Conservation (phyloP, 2,797 vertebrate genomes). For the Paratrypauchen microcephalus region DNA sequence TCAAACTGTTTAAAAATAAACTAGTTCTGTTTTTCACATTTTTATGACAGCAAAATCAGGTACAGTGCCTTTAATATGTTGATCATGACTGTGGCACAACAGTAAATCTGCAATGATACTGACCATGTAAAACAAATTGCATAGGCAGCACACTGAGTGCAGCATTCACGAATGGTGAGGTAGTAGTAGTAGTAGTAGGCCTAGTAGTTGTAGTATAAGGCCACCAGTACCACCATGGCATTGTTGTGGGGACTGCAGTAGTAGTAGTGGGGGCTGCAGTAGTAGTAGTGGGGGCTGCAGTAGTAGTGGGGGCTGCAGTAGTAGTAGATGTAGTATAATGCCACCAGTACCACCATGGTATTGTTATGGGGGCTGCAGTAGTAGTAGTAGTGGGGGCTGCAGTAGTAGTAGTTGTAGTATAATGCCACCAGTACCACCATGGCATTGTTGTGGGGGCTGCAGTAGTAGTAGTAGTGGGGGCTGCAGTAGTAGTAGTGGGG, state of each 20-base stretch:
- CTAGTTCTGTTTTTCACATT: too few species aligned
- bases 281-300: too few species aligned
- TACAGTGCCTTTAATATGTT: neutral
- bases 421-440: too few species aligned
- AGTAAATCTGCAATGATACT: constrained; percentile 11
- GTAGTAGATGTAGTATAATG: too few species aligned
- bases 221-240: neutral
- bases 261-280: too few species aligned
- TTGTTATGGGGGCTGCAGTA: neutral
- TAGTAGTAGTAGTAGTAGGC: neutral
- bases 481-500: too few species aligned
- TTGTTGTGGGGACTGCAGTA: neutral
- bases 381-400: neutral
- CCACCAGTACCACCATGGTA: too few species aligned
- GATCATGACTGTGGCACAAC: neutral
- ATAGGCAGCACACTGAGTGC: constrained; percentile 58
- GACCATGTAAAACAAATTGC: constrained; percentile 60
- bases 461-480: too few species aligned
- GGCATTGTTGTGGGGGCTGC: neutral
- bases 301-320: too few species aligned
- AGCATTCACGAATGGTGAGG: too few species aligned
- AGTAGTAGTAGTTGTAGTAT: neutral
- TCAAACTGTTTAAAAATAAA: too few species aligned
- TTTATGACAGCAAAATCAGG: too few species aligned
- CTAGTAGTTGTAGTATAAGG: neutral